phyloP scores from a whole-genome alignment of 2,797 vertebrate genomes.

The Scyliorhinus canicula region DNA sequence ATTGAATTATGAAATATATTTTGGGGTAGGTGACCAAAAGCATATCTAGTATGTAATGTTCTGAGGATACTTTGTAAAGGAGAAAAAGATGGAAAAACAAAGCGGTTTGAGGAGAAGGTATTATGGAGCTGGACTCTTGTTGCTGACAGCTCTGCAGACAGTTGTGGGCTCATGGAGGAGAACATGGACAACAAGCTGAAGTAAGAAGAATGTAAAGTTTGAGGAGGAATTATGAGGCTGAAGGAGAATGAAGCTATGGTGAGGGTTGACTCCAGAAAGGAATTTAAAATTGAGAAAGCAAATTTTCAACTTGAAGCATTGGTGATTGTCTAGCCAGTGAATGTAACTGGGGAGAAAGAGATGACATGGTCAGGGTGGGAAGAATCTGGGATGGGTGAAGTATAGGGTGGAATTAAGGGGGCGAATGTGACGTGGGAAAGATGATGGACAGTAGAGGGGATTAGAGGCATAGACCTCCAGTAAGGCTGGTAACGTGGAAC shows the following conservation, averaged over 20 bases:
- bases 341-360: no score
- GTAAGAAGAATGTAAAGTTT: not conserved
- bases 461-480: no score
- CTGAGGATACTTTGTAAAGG: not conserved
- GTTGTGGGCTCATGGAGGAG: not conserved
- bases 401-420: no score
- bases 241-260: not conserved
- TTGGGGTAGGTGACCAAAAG: not conserved
- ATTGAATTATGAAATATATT: no score
- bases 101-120: not conserved
- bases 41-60: not conserved
- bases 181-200: not conserved
- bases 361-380: no score
- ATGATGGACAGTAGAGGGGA: no score
- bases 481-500: no score
- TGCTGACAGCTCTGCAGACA: not conserved
- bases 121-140: not conserved
- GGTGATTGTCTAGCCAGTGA: no score
- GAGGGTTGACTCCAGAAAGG: not conserved
- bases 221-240: not conserved
- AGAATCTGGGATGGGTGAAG: no score
- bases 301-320: no score
- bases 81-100: not conserved
- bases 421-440: no score
- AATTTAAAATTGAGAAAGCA: not conserved